Conservation (phyloP, 2,113 vertebrate genomes). For the Microtus oregoni region DNA sequence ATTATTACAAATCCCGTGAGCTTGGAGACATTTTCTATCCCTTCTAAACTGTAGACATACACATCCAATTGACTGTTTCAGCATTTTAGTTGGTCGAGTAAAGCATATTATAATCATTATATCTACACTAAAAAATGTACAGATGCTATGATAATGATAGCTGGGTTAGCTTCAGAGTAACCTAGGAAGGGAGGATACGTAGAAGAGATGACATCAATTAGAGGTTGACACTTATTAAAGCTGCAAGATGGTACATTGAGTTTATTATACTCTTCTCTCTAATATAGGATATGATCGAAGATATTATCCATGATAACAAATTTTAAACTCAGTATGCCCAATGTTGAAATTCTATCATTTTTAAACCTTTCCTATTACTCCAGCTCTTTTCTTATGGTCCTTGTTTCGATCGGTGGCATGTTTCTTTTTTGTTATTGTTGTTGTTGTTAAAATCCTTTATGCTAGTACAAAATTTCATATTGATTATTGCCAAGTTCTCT, state of each 20-base stretch:
- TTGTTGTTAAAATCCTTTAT: background rate
- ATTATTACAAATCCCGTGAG: background rate
- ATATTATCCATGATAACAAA: background rate
- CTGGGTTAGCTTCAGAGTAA: conserved; percentile 13
- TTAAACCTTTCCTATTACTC: background rate
- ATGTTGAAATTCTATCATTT: background rate
- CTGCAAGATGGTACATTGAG: background rate
- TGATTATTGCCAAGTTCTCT: background rate
- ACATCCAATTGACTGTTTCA: background rate
- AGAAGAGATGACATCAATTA: background rate
- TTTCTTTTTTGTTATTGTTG: too few species aligned
- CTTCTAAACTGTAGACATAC: background rate
- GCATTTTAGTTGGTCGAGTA: background rate
- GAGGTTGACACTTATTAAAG: background rate
- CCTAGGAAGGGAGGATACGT: background rate
- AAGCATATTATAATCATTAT: background rate
- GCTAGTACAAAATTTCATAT: background rate
- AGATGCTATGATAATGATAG: background rate
- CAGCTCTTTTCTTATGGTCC: background rate
- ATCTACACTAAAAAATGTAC: background rate
- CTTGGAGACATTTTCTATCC: background rate
- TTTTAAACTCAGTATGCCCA: background rate
- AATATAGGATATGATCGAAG: background rate
- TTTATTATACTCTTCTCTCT: background rate
- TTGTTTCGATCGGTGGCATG: background rate